Evolutionary conservation across 2,888 invertebrate genomes (phyloP), one percentile per base, ranked within the genome.

Genomic region (Leptarthrus brevirostris): DNA sequence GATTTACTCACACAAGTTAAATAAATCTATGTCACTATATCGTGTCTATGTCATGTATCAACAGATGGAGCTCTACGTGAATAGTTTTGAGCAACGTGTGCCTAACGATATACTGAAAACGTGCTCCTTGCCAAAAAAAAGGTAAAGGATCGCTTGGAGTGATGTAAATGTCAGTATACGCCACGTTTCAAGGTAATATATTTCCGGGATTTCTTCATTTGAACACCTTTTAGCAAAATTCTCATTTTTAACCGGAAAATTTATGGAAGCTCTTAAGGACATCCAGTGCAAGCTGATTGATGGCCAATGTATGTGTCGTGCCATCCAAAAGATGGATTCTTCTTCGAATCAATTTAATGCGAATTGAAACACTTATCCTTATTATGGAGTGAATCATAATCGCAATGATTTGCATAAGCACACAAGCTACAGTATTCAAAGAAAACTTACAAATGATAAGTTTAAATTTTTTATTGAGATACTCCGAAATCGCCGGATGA

Each of bases 1-100:
- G 40, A 64, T 64, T 64, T 24, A 64, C 14, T 64, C 36, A 36
- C 44, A 44, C 64, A 20, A 58, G 18, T 56, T 18, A 30, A 70
- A 70, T 70, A 70, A 70, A 70, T 70, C 53, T 53, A 70, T 70
- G 70, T 70, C 70, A 70, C 70, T 34, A 47, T 70, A 53, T 36
- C 22, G 30, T 53, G 70, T 53, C 70, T 70, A 26, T 52, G 36
- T 52, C 70, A 70, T 70, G 70, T 34, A 70, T 70, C 70, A 70
- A 70, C 52, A 52, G 70, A 70, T 52, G 70, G 52, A 70, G 26
- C 20, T 49, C 16, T 49, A 49, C 49, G 49, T 49, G 49, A 16
- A 49, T 49, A 49, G 49, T 49, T 49, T 49, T 49, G 49, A 49
- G 16, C 49, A 16, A 61, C 61, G 61, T 40, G 40, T 64, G 44